These are phyloP conservation scores for Lasioglossum oenotherae DNA, from an alignment of 2,888 invertebrate genomes.

Conservation along the genomic window DNA sequence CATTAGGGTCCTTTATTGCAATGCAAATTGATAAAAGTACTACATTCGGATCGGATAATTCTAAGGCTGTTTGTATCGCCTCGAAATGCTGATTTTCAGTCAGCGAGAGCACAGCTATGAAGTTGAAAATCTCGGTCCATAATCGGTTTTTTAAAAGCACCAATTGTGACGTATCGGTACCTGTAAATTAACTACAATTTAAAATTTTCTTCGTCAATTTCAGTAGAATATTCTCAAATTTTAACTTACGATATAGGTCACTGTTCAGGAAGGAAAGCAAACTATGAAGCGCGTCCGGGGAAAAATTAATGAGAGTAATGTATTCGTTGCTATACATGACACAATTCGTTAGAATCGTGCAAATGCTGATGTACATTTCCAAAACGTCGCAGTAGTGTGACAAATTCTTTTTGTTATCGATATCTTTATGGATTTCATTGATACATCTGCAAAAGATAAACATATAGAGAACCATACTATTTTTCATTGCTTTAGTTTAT, in stretches of 20 bases:
- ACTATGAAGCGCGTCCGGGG: conserved; percentile 84
- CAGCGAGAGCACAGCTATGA: conserved; percentile 82
- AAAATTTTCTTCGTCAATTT: not conserved
- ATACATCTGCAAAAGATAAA: conserved; percentile 81
- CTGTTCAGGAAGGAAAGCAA: conserved; percentile 83
- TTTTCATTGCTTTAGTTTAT: conserved; percentile 11
- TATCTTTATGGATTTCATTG: conserved; percentile 80
- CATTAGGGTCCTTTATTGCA: conserved; percentile 72
- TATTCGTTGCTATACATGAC: conserved; percentile 82
- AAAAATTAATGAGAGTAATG: conserved; percentile 83
- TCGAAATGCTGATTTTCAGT: conserved; percentile 79
- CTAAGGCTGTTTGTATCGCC: conserved; percentile 75
- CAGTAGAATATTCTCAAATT: not conserved
- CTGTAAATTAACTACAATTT: conserved; percentile 71
- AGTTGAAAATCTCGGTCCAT: conserved; percentile 85
- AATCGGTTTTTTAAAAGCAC: conserved; percentile 85
- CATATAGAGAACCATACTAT: not conserved
- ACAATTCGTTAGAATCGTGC: conserved; percentile 83
- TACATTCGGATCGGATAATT: conserved; percentile 69
- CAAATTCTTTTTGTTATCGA: conserved; percentile 81
- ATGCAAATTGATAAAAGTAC: conserved; percentile 73
- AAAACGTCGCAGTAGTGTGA: conserved; percentile 84
- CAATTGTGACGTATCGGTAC: conserved; percentile 80
- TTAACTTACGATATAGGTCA: conserved; percentile 84
- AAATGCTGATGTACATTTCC: conserved; percentile 85